Evolutionary conservation across 1,140 invertebrate genomes (phyloP), one percentile per base, ranked within the genome.

Genomic region (Cecropterus lyciades): DNA sequence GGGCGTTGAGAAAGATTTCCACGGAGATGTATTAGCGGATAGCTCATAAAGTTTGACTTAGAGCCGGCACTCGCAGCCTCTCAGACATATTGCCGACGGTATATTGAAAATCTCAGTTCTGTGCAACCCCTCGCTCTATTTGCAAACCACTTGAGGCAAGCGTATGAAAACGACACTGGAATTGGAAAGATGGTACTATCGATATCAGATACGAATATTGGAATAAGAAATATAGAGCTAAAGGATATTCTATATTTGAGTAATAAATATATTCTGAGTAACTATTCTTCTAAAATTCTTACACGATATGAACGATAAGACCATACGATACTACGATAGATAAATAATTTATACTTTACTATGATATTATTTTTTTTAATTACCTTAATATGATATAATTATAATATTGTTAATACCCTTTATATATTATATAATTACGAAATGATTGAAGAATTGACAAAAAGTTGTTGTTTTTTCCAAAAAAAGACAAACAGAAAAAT

Each of bases 31-130:
- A 52, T 67, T 67, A 67, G 56, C 51, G 56, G 42, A 67, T 48
- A 49, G 43, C 55, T 68, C 66, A 68, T 68, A 68, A 67, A 68
- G 51, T 53, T 68, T 63, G 66, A 68, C 66, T 68, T 68, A 68
- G 51, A 56, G 59, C 52, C 49, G 49, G 43, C 49, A 48, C 30
- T 62, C 14, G 48, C 51, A 55, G 57, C 59, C 66, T 46, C 66
- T 68, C 57, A 68, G 52, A 55, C 30, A 68, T 68, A 68, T 68
- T 68, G 57, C 53, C 52, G 48, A 14, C 27, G 27, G 66, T 62
- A 68, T 68, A 68, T 68, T 68, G 51, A 63, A 67, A 68, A 63
- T 62, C 24, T 56, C 66, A 51, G 66, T 60, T 63, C 42, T 55
- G 30, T 43, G 37, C 52, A 51, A 48, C 27, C 48, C 40, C 57